Percentiles rank a stretch among this genome's conserved stretches.
These are phyloP conservation scores for Percopsis omiscomaycus DNA, from an alignment of 2,797 vertebrate genomes.

Conservation along the genomic window DNA sequence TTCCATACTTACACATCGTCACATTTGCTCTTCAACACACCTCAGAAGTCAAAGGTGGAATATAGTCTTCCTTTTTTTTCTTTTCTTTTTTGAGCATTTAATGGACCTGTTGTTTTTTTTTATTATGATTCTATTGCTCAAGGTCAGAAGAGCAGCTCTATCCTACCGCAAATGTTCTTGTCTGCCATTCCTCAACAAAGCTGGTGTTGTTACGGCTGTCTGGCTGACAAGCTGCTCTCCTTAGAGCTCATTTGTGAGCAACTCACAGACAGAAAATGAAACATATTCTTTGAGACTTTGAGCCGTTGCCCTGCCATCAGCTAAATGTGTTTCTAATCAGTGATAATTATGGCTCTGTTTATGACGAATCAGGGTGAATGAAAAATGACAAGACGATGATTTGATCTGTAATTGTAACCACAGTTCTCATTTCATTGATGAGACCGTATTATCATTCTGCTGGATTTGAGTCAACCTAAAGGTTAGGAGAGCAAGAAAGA, in stretches of 20 bases:
- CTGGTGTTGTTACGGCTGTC: conserved; percentile 31
- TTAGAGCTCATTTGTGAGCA: conserved; percentile 10
- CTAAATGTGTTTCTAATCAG: conserved; percentile 27
- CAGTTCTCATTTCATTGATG: background rate
- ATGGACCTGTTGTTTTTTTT: no score
- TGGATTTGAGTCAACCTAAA: background rate
- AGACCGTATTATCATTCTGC: background rate
- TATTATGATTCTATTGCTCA: no score
- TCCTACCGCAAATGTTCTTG: no score
- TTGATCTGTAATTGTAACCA: no score
- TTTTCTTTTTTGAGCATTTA: no score
- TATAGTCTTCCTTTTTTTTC: background rate
- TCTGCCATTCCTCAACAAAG: conserved; percentile 25
- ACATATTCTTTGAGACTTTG: conserved; percentile 6
- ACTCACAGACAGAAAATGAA: conserved; percentile 5
- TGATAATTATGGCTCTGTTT: conserved; percentile 14
- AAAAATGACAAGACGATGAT: conserved; percentile 9
- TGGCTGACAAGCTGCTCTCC: conserved; percentile 5
- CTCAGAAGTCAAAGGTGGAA: background rate
- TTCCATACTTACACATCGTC: background rate
- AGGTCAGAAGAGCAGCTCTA: no score
- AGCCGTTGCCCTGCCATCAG: conserved; percentile 17
- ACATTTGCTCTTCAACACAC: background rate
- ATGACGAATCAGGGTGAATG: background rate
- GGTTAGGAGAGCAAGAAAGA: background rate